Conservation (phyloP, 1,140 invertebrate species). For the Drosophila hydei region DNA sequence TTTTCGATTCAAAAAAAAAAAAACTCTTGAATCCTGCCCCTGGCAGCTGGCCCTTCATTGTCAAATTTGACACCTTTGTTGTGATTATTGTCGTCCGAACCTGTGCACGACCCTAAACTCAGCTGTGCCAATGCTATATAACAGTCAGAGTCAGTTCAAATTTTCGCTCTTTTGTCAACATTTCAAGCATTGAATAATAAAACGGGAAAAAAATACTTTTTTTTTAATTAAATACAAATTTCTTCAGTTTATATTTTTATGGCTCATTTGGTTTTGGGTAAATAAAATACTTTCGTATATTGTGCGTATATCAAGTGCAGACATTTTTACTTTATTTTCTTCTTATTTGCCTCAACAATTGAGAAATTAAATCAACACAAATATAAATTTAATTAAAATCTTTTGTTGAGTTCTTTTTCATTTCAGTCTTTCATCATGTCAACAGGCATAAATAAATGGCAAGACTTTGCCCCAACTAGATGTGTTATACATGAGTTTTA, state of each 20-base stretch:
- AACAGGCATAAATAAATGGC: not conserved
- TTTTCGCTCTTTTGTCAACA: conserved; percentile 23
- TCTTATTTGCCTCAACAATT: not conserved
- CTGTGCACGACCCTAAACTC: conserved; percentile 1
- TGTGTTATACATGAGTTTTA: too few relatives aligned
- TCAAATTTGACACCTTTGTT: conserved; percentile 32
- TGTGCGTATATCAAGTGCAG: conserved; percentile 33
- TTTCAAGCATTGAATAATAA: conserved; percentile 8
- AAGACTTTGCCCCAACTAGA: too few relatives aligned
- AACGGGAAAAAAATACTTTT: not conserved
- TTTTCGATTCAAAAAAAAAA: conserved; percentile 4
- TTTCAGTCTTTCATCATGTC: not conserved
- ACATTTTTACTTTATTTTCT: not conserved
- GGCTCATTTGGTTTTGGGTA: conserved; percentile 2
- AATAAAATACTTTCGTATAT: conserved; percentile 6
- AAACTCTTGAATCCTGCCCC: not conserved
- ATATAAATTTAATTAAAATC: conserved; percentile 40
- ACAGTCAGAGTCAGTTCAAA: conserved; percentile 8
- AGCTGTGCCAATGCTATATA: conserved; percentile 5
- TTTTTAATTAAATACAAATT: conserved; percentile 42
- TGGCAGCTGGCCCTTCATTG: conserved; percentile 9
- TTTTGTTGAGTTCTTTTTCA: conserved; percentile 13
- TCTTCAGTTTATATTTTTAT: conserved; percentile 2
- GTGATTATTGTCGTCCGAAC: conserved; percentile 17
- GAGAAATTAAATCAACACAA: conserved; percentile 7